Evolutionary conservation across 2,888 invertebrate species (phyloP).

Genomic region (Tipula unca): DNA sequence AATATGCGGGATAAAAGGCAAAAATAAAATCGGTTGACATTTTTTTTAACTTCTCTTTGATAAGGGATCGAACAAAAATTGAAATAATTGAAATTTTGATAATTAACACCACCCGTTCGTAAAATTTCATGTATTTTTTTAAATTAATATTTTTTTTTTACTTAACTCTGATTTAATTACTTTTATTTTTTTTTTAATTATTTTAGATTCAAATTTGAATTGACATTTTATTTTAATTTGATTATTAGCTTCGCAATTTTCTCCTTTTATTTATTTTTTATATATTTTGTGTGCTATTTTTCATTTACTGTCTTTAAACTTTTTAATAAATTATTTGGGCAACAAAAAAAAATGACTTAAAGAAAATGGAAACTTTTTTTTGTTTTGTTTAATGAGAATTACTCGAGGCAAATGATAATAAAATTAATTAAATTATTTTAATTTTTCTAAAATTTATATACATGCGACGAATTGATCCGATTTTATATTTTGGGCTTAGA

Average conservation of each 20-base stretch:
- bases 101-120: neutral
- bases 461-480: neutral
- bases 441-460: neutral
- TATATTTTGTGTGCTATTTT: neutral
- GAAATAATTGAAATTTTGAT: neutral
- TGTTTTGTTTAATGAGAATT: neutral
- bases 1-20: neutral
- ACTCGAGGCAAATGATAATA: neutral
- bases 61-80: neutral
- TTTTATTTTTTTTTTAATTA: slow-evolving; percentile 9
- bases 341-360: neutral
- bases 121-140: neutral
- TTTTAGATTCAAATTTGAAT: neutral
- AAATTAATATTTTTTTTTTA: neutral
- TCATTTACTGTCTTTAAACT: neutral
- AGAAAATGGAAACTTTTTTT: neutral
- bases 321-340: neutral
- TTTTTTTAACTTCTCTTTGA: neutral
- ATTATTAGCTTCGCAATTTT: neutral
- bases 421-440: neutral
- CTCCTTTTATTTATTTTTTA: neutral
- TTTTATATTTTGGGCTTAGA: neutral
- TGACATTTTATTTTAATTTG: neutral
- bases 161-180: neutral
- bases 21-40: neutral